phyloP scores from a whole-genome alignment of 2,797 vertebrate genomes.

The Oryzias dopingdopingensis region DNA sequence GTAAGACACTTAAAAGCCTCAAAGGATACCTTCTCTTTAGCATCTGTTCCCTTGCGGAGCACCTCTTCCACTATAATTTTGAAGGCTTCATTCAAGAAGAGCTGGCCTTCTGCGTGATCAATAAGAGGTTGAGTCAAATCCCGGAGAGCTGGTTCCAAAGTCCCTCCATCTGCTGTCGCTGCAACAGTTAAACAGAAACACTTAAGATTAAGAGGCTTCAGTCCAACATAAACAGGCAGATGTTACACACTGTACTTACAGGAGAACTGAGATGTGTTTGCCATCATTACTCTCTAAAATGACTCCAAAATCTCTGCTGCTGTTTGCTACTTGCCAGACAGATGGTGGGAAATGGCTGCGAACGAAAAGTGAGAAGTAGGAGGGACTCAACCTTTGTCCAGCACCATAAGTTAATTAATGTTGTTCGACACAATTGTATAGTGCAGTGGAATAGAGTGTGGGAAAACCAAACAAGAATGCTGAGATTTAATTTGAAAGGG shows the following conservation, averaged over 20 bases:
- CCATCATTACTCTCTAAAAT: slow-evolving; percentile 5
- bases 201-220: not conserved
- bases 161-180: slow-evolving; percentile 14
- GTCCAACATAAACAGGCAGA: not conserved
- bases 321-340: not conserved
- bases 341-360: not conserved
- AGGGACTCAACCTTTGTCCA: slow-evolving; percentile 40
- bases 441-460: not conserved
- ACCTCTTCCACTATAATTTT: slow-evolving; percentile 81
- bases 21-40: slow-evolving; percentile 76
- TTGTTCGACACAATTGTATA: not conserved
- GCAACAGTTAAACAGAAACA: slow-evolving; percentile 1
- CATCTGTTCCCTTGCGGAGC: slow-evolving; percentile 79
- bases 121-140: slow-evolving; percentile 49
- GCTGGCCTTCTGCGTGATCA: slow-evolving; percentile 70
- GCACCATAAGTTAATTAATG: slow-evolving; percentile 16
- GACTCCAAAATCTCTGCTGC: not conserved
- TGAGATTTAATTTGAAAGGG: slow-evolving; percentile 3
- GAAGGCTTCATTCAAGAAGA: slow-evolving; percentile 80
- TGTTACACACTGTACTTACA: slow-evolving; percentile 36
- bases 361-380: accelerated
- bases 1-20: not conserved
- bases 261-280: not conserved
- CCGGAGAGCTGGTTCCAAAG: slow-evolving; percentile 13
- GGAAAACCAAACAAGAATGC: not conserved